Evolutionary conservation across 2,797 vertebrate genomes (phyloP).

Genomic region (Karalla daura): DNA sequence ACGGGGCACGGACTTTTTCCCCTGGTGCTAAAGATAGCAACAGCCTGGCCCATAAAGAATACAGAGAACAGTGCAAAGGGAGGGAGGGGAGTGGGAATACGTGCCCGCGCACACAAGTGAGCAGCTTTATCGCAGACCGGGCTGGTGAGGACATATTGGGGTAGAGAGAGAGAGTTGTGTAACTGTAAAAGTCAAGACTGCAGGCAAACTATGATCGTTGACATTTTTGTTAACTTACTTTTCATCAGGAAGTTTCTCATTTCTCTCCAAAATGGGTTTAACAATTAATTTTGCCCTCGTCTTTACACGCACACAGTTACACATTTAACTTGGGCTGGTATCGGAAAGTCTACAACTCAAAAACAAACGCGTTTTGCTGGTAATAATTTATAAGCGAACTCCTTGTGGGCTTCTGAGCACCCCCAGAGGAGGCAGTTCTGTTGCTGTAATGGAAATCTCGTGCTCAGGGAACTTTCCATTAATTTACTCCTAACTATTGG

Average conservation of each 20-base stretch:
- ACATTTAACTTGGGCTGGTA: too few relatives aligned
- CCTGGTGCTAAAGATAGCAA: slow-evolving; percentile 71
- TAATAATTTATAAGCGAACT: not conserved
- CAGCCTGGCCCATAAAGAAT: slow-evolving; percentile 53
- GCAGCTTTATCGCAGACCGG: slow-evolving; percentile 7
- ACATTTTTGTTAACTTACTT: too few relatives aligned
- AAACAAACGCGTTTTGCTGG: too few relatives aligned
- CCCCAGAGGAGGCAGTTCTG: slow-evolving; percentile 31
- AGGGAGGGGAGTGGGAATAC: not conserved
- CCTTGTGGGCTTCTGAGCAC: slow-evolving; percentile 1
- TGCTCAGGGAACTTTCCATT: slow-evolving; percentile 65
- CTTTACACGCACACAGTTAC: too few relatives aligned
- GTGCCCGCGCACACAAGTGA: slow-evolving; percentile 7
- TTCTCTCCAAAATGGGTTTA: too few relatives aligned
- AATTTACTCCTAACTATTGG: slow-evolving; percentile 58
- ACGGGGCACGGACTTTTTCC: slow-evolving; percentile 50
- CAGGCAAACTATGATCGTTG: too few relatives aligned
- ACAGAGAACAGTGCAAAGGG: slow-evolving; percentile 45
- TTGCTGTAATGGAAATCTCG: slow-evolving; percentile 59
- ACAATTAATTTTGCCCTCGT: too few relatives aligned
- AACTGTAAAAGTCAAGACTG: too few relatives aligned
- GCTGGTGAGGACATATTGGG: not conserved
- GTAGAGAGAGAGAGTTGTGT: too few relatives aligned
- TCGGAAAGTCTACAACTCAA: too few relatives aligned
- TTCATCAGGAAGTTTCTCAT: too few relatives aligned